A percentile compares a stretch with the other conserved stretches of the same genome.
These are phyloP conservation scores for Aphelenchoides fujianensis DNA, from an alignment of 1,140 invertebrate species.

Conservation along the genomic window DNA sequence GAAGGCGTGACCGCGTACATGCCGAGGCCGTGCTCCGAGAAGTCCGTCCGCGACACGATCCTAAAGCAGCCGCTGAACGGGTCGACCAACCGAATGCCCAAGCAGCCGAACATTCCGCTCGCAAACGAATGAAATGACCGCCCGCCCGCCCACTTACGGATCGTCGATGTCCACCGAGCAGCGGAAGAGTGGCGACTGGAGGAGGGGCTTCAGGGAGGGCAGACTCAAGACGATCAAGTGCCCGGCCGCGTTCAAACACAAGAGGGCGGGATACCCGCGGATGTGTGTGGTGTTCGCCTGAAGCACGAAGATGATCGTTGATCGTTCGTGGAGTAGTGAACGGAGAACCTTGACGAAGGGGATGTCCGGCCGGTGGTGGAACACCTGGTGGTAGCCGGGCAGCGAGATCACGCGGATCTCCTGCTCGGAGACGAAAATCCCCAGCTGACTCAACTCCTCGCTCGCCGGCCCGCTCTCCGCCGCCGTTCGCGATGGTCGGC, in stretches of 20 bases:
- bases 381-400: conserved; percentile 54
- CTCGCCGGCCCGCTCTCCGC: conserved; percentile 16
- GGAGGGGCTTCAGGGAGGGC: conserved; percentile 48
- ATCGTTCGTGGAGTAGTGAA: conserved; percentile 16
- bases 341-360: conserved; percentile 50
- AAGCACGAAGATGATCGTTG: conserved; percentile 13
- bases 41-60: conserved; percentile 49
- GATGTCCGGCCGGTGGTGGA: conserved; percentile 45
- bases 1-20: conserved; percentile 56
- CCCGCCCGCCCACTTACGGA: too few species aligned
- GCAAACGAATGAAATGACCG: too few species aligned
- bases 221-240: conserved; percentile 53
- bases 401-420: conserved; percentile 54
- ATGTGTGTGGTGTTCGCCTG: conserved; percentile 52
- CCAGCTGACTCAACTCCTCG: conserved; percentile 56
- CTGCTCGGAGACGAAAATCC: conserved; percentile 52
- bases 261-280: conserved; percentile 55
- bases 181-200: conserved; percentile 43
- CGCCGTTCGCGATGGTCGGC: conserved; percentile 35
- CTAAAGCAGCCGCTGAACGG: conserved; percentile 39
- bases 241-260: conserved; percentile 54
- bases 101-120: not conserved
- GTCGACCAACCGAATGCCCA: conserved; percentile 8
- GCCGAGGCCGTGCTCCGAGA: conserved; percentile 60
- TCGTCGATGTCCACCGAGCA: conserved; percentile 60